Conservation (phyloP, 1,140 invertebrate genomes). For the Caerostris extrusa region DNA sequence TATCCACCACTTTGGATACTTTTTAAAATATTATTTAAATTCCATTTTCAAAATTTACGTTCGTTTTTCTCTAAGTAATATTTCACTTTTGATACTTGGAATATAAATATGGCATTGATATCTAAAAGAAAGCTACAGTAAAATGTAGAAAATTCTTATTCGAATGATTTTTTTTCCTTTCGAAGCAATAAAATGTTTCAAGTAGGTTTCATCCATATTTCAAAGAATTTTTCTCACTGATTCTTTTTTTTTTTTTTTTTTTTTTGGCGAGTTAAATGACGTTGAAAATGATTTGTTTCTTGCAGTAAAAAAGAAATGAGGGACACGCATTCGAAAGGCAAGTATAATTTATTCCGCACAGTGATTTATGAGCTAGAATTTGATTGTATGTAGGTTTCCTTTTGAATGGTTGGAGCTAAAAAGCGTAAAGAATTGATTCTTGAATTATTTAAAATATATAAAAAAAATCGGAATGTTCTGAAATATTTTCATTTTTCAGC, state of each 20-base stretch:
- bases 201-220: not conserved
- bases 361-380: not conserved
- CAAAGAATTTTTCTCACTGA: not conserved
- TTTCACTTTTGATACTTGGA: not conserved
- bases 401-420: too few species aligned
- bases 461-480: too few species aligned
- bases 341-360: not conserved
- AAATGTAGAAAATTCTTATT: not conserved
- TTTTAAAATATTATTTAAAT: too few species aligned
- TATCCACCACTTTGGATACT: too few species aligned
- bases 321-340: not conserved
- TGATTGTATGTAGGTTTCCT: too few species aligned
- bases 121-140: not conserved
- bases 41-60: too few species aligned
- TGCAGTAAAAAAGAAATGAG: not conserved
- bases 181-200: not conserved
- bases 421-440: too few species aligned
- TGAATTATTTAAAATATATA: too few species aligned
- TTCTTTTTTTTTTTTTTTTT: too few species aligned
- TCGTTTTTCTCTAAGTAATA: not conserved
- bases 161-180: not conserved
- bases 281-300: slow-evolving; percentile 11
- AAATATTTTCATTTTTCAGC: too few species aligned
- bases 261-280: slow-evolving; percentile 2
- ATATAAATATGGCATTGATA: not conserved